These are phyloP conservation scores for Zelostemma sp. DNA, from an alignment of 1,140 invertebrate genomes.

Conservation along the genomic window DNA sequence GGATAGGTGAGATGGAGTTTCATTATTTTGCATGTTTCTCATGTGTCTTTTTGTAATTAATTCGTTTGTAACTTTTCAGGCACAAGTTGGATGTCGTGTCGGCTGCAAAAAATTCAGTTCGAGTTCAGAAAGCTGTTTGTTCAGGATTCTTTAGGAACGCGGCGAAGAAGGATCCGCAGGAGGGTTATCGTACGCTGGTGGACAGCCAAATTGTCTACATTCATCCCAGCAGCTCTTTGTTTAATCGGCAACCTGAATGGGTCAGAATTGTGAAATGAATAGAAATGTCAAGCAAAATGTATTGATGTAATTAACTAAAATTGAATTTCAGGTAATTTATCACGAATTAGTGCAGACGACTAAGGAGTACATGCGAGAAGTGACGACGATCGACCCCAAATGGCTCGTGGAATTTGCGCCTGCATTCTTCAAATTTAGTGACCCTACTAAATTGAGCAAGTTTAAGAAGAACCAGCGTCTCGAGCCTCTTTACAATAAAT, in stretches of 20 bases:
- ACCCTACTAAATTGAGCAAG: conserved; percentile 98
- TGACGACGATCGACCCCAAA: conserved; percentile 98
- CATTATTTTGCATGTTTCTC: no score
- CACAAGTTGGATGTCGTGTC: conserved; percentile 98
- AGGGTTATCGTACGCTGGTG: conserved; percentile 97
- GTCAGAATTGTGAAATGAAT: no score
- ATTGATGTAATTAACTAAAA: no score
- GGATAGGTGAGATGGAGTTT: no score
- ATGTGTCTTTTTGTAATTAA: no score
- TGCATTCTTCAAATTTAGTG: conserved; percentile 99
- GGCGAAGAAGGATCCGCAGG: conserved; percentile 99
- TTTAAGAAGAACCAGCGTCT: conserved; percentile 99
- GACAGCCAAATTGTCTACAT: conserved; percentile 99
- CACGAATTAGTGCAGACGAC: conserved; percentile 99
- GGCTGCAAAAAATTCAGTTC: conserved; percentile 94
- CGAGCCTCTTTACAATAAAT: conserved; percentile 99
- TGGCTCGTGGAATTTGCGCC: conserved; percentile 99
- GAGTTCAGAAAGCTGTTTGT: conserved; percentile 98
- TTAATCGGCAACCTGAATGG: conserved; percentile 99
- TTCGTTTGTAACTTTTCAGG: conserved; percentile 66
- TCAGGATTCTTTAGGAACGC: conserved; percentile 99
- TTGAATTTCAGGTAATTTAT: conserved; percentile 87
- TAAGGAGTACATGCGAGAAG: conserved; percentile 99
- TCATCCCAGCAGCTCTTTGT: conserved; percentile 97
- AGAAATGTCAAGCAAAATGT: no score